Evolutionary conservation across 2,888 invertebrate genomes (phyloP), one percentile per base, ranked within the genome.

Genomic region (Gortyna flavago): DNA sequence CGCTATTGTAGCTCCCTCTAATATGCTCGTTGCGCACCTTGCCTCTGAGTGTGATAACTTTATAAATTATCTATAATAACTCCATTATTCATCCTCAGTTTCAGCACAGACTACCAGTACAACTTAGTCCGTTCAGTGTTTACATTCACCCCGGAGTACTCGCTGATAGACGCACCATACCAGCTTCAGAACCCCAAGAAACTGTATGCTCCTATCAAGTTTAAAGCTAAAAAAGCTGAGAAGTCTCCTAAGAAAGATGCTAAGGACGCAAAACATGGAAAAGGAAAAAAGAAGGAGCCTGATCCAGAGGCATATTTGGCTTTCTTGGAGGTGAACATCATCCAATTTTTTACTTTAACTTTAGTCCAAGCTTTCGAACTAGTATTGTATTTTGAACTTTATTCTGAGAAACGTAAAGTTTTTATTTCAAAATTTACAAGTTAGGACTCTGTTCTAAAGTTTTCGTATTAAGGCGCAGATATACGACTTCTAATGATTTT

Each of bases 71-170:
- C 18, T 5, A 29, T 59, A 25, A 21, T 59, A 59, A 62, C 8
- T n/a, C 41, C 6, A 51, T 18, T 44, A 44, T 44, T 69, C 61
- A 9, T 35, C 75, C 32, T 11, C 86, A 96, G 96, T 57, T 96
- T 96, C 88, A 95, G 96, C 80, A 93, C 96, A 1, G 96, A 96
- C 77, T 96, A 93, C 83, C 96, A 96, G 79, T 96, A 93, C 89
- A 87, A 96, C 35, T 79, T 96, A 3, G 92, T 96, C 0, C 93
- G 96, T 0, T 94, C 96, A 0, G 90, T 96, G 0, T 96, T 96
- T 89, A 95, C 96, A 0, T 93, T 92, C 70, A 86, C 92, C 0
- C 96, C 96, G 0, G 96, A 94, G 2, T 95, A 95, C 72, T 68
- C 73, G 0, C 85, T 91, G 9, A 94, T 95, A 8, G 95, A 96